Evolutionary conservation across 2,113 vertebrate species (phyloP).

Genomic region (Heptranchias perlo): DNA sequence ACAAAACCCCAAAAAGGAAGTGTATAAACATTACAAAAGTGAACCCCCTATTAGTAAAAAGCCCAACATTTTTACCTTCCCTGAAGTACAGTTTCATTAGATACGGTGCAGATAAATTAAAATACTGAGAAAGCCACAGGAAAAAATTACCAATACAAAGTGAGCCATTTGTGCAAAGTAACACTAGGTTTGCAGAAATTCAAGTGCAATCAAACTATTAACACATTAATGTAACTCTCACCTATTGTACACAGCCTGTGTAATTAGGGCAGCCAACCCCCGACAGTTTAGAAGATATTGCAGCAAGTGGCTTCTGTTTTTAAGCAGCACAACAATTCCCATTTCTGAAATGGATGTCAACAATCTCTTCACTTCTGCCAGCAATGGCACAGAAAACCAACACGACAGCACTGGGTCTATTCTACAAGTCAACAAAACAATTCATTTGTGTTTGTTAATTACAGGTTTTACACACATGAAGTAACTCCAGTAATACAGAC

Average conservation of each 20-base stretch:
- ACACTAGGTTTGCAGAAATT: neutral
- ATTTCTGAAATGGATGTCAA: neutral
- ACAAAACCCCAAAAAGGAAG: neutral
- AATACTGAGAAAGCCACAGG: neutral
- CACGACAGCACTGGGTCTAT: neutral
- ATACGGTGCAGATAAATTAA: too few species aligned
- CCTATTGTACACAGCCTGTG: neutral
- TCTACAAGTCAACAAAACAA: neutral
- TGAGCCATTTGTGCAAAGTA: neutral
- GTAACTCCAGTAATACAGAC: neutral
- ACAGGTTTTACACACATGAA: neutral
- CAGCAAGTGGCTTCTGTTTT: neutral
- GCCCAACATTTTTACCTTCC: neutral
- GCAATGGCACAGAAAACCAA: neutral
- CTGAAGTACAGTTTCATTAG: neutral
- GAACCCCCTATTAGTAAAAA: neutral
- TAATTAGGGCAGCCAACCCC: neutral
- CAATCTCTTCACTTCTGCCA: neutral
- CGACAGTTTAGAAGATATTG: neutral
- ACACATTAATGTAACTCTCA: too few species aligned
- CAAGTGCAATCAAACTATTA: neutral
- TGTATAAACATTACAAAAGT: slow-evolving; percentile 18
- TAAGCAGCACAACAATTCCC: neutral
- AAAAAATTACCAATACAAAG: neutral
- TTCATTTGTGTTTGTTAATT: neutral